Evolutionary conservation across 2,888 invertebrate species (phyloP).

Genomic region (Meganola albula): DNA sequence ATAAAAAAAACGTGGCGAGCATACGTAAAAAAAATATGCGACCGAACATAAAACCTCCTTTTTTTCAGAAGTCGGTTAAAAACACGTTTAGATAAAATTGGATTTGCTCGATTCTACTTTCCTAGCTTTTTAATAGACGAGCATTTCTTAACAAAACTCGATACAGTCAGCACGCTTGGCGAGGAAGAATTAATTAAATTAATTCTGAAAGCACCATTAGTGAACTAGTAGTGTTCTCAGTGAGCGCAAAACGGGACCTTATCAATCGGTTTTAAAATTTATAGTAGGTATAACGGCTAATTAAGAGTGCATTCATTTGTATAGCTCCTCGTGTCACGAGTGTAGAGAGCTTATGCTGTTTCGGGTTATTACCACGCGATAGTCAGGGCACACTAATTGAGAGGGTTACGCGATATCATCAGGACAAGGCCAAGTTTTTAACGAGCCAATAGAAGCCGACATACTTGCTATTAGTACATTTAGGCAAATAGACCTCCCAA

Average conservation of each 20-base stretch:
- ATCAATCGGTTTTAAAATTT: conserved; percentile 68
- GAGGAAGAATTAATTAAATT: conserved; percentile 61
- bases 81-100: no score
- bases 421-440: conserved; percentile 48
- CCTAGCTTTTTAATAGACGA: no score
- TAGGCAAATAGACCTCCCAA: conserved; percentile 21
- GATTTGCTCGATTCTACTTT: no score
- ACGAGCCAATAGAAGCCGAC: conserved; percentile 49
- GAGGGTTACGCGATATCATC: conserved; percentile 56
- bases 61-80: no score
- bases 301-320: conserved; percentile 64
- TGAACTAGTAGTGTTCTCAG: conserved; percentile 32
- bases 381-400: conserved; percentile 59
- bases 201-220: conserved; percentile 58
- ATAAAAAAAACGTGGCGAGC: no score
- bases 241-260: conserved; percentile 56
- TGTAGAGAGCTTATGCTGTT: conserved; percentile 39
- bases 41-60: no score
- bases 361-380: conserved; percentile 52
- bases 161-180: conserved; percentile 31
- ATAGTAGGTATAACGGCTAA: conserved; percentile 69
- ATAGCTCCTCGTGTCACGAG: conserved; percentile 59
- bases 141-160: conserved; percentile 18
- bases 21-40: no score
- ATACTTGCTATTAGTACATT: conserved; percentile 17